phyloP scores from a whole-genome alignment of 2,888 invertebrate species.

The Scaptomyza reducta region DNA sequence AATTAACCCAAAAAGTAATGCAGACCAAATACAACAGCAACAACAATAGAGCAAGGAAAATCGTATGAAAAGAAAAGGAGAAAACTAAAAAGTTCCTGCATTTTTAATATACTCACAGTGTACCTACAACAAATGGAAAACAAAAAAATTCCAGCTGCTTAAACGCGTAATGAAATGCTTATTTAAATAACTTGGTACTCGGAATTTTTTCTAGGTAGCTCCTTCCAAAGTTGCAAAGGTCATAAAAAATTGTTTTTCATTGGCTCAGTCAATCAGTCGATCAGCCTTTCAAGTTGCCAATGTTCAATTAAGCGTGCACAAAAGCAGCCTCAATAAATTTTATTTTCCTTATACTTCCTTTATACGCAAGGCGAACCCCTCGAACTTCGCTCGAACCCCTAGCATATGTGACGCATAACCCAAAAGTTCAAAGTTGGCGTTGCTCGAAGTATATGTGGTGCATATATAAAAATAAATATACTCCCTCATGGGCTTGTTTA shows the following conservation, averaged over 20 bases:
- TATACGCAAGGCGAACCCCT: constrained; percentile 35
- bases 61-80: constrained; percentile 8
- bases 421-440: constrained; percentile 66
- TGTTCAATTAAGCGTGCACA: constrained; percentile 76
- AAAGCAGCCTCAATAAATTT: constrained; percentile 71
- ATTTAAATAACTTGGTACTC: constrained; percentile 65
- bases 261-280: constrained; percentile 68
- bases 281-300: constrained; percentile 72
- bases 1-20: constrained; percentile 50
- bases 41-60: background rate
- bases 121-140: constrained; percentile 17
- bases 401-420: constrained; percentile 62
- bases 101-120: constrained; percentile 55
- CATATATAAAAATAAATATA: constrained; percentile 23
- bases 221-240: constrained; percentile 38
- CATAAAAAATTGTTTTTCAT: constrained; percentile 50
- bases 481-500: constrained; percentile 43
- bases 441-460: constrained; percentile 16
- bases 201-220: constrained; percentile 6
- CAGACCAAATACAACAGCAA: constrained; percentile 17
- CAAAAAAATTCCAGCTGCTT: constrained; percentile 68
- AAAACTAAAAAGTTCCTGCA: constrained; percentile 59
- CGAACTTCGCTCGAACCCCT: constrained; percentile 22
- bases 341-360: constrained; percentile 33
- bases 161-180: constrained; percentile 64